Conservation (phyloP, 2,888 invertebrate genomes). For the Ecliptopera silaceata region DNA sequence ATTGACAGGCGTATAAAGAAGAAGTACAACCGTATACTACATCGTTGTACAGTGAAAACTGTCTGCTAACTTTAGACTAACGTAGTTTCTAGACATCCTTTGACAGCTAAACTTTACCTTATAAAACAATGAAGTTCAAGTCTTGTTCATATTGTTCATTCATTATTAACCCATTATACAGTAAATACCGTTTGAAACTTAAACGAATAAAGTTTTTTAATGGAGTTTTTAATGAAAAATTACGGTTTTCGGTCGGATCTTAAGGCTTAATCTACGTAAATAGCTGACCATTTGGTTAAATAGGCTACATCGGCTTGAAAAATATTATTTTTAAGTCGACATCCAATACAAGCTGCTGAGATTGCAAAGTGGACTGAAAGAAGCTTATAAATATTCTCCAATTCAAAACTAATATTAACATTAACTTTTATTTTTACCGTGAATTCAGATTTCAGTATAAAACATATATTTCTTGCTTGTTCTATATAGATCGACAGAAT, state of each 20-base stretch:
- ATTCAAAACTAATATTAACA: no score
- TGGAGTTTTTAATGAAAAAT: constrained; percentile 58
- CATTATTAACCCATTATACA: constrained; percentile 34
- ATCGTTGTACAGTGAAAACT: constrained; percentile 6
- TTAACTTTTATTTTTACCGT: no score
- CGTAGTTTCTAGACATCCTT: constrained; percentile 10
- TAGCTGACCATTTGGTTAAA: constrained; percentile 57
- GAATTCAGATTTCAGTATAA: no score
- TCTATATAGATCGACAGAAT: no score
- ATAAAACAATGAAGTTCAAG: constrained; percentile 14
- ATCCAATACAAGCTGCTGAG: constrained; percentile 45
- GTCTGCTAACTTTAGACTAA: constrained; percentile 2
- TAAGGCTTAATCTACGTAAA: constrained; percentile 56
- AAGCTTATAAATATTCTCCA: background rate
- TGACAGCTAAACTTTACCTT: constrained; percentile 9
- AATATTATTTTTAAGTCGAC: constrained; percentile 66
- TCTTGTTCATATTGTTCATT: constrained; percentile 24
- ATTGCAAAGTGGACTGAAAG: background rate
- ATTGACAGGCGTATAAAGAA: no score
- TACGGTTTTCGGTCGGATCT: constrained; percentile 50
- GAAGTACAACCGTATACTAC: no score
- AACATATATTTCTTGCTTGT: no score
- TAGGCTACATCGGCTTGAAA: constrained; percentile 53
- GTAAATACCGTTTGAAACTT: constrained; percentile 37
- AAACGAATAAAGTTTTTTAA: constrained; percentile 46